phyloP scores from a whole-genome alignment of 2,888 invertebrate species.

The Hydriomena furcata region DNA sequence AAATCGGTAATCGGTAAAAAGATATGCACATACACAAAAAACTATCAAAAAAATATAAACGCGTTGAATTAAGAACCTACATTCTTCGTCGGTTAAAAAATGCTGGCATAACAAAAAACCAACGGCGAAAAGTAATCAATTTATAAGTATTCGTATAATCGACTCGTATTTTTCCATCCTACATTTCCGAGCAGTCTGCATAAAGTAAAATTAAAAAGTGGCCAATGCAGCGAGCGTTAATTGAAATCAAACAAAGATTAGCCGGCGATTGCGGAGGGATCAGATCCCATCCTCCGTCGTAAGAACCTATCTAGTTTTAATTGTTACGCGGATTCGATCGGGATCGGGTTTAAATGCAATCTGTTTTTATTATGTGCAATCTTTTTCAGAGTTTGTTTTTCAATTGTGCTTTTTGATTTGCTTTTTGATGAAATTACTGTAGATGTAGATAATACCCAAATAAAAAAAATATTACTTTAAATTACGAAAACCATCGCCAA shows the following conservation, averaged over 20 bases:
- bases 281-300: constrained; percentile 40
- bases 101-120: too few relatives aligned
- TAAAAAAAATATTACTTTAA: too few relatives aligned
- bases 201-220: constrained; percentile 23
- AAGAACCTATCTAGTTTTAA: constrained; percentile 54
- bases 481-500: too few relatives aligned
- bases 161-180: not conserved
- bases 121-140: too few relatives aligned
- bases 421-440: too few relatives aligned
- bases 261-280: constrained; percentile 59
- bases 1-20: too few relatives aligned
- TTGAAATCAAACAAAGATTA: constrained; percentile 80
- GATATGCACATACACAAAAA: too few relatives aligned
- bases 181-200: constrained; percentile 9
- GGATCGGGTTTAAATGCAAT: constrained; percentile 22
- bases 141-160: not conserved
- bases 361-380: not conserved
- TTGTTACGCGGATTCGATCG: constrained; percentile 31
- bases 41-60: too few relatives aligned
- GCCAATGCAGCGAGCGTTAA: constrained; percentile 53
- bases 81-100: too few relatives aligned
- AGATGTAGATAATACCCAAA: too few relatives aligned
- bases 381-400: not conserved
- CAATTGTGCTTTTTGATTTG: too few relatives aligned
- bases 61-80: too few relatives aligned